Base-by-base conservation (phyloP, 2,797 vertebrate genomes). In the Sternotherus odoratus region DNA sequence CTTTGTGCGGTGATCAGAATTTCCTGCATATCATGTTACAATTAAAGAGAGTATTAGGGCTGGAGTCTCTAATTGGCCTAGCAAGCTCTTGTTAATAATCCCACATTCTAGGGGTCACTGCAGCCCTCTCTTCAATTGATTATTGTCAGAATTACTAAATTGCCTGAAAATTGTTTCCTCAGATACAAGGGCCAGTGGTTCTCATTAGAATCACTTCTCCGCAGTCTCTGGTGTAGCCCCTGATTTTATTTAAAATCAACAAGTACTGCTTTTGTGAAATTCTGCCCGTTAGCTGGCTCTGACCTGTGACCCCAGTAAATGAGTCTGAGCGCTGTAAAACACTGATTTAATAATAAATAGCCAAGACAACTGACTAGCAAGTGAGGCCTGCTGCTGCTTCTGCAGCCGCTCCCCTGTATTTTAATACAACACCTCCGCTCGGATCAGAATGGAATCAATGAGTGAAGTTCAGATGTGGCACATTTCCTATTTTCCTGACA, bases 401-500 rank as follows among this genome's bases (percentile, higher is more conserved):
- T 83, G 79, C 74, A 66, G 54, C 60, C 80, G 15, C 85, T 39
- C 50, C 94, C 91, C 91, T 86, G 97, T 95, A 97, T 97, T 97
- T 97, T 98, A 98, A 98, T 98, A 95, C 93, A 95, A 93, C 95
- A 98, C 95, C 93, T 92, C 8, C 2, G n/a, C 66, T 17, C 8
- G 5, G 93, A 94, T 97, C 28, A 63, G 98, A 98, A 95, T 56
- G 23, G 96, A 98, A 98, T 98, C 97, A 92, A 97, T 97, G 93
- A 96, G 97, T 97, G 96, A 97, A 96, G 97, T 96, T 97, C 97
- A 96, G 97, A 97, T 28, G 92, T 97, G 98, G 97, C 97, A 95
- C 96, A 95, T 97, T 97, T 98, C 98, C 98, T 97, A 96, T 97
- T 98, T 98, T 97, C 96, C 97, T 98, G 98, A 98, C 98, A 98